Evolutionary conservation across 2,888 invertebrate species (phyloP), one percentile per base, ranked within the genome.

Genomic region (Bedellia somnulentella): DNA sequence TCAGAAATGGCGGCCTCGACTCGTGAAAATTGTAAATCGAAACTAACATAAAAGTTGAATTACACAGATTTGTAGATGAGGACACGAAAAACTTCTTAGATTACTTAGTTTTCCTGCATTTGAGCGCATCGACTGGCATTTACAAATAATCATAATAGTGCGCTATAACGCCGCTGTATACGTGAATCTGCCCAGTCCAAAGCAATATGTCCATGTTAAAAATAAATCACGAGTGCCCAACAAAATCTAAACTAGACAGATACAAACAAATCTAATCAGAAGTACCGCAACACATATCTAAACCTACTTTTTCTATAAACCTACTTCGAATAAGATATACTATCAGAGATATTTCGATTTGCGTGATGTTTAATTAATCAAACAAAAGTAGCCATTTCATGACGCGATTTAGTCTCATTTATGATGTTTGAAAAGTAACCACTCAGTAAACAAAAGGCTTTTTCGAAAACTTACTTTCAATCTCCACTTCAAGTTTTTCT

Each of bases 291-390:
- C n/a, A n/a, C n/a, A n/a, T n/a, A n/a, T n/a, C n/a, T n/a, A n/a
- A 49, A 66, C 58, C 49, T 71, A 67, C 67, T 68, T 77, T 78
- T 54, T 56, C 68, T 51, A 57, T 50, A 55, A 58, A 62, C 52
- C 62, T 63, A 71, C 70, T 58, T 40, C 31, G 40, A 38, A 47
- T 45, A 42, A 49, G 37, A 11, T 40, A 54, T 77, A 78, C 45
- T 64, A 71, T 47, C 73, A 68, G 75, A 75, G 75, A 77, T 78
- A 80, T 79, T 73, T 57, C 38, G 45, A 57, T 57, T 49, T 24
- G 23, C n/a, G n/a, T n/a, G n/a, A n/a, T n/a, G n/a, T n/a, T n/a
- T n/a, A n/a, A n/a, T n/a, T n/a, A n/a, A n/a, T n/a, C n/a, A n/a
- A n/a, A n/a, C n/a, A n/a, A n/a, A n/a, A n/a, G n/a, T n/a, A n/a